Base-by-base conservation (phyloP, 2,888 invertebrate species). In the Meganola albula region DNA sequence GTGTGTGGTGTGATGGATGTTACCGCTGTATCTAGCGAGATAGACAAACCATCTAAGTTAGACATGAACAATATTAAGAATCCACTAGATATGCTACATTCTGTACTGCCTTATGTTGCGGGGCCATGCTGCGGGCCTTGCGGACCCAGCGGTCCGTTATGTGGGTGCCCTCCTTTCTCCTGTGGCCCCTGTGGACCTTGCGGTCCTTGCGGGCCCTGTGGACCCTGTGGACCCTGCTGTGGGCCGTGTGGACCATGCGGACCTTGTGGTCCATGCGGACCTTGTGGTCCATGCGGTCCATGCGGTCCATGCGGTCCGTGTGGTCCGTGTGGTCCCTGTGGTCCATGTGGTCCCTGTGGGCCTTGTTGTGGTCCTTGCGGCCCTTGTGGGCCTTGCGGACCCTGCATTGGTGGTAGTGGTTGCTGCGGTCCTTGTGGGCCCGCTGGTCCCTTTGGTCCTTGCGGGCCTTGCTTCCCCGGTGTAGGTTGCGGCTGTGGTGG, bases 161-260 rank as follows among this genome's bases (percentile, higher is more conserved):
- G 20, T 20, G 7, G 20, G 3, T n/a, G 7, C 3, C 7, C n/a
- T 7, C 20, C 20, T 20, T n/a, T 6, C 37, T 5, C 26, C 1
- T 48, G 45, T 4, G 40, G 45, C 1, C 37, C 38, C 9, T 53
- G 54, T 1, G 45, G 48, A 0, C 50, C 53, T 0, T 53, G 49
- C 2, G 48, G 53, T 0, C 63, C 64, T 0, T 65, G 61, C 9
- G 48, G 62, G 0, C 58, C 60, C 0, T 61, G 60, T 5, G 47
- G 55, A 1, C 61, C 65, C 0, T 61, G 60, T 3, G 47, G 41
- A 9, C 44, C 37, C 1, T 24, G 30, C n/a, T 40, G 35, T 9
- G 40, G 34, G 9, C 27, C 29, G 16, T 1, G n/a, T n/a, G 41
- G 48, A 0, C 32, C 12, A 10, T 46, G 47, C 24, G 37, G 40